Conservation (phyloP, 1,140 invertebrate species). For the Drosophila arizonae region DNA sequence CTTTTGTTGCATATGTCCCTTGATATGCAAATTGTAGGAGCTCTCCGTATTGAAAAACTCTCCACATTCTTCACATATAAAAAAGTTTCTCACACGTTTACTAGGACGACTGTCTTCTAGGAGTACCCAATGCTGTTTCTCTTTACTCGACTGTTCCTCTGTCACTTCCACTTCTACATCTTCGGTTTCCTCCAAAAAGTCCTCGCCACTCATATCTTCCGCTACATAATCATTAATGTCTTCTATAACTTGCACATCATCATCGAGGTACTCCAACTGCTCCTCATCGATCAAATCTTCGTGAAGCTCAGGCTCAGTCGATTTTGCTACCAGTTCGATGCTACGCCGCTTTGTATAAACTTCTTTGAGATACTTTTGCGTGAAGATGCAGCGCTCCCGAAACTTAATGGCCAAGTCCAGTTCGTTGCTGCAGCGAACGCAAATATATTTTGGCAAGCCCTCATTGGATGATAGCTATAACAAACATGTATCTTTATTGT, state of each 20-base stretch:
- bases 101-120: slow-evolving; percentile 19
- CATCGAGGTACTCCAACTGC: slow-evolving; percentile 18
- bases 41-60: slow-evolving; percentile 35
- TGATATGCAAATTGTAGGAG: slow-evolving; percentile 43
- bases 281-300: slow-evolving; percentile 62
- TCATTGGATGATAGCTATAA: slow-evolving; percentile 37
- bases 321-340: background rate
- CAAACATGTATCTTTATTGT: background rate
- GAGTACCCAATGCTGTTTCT: slow-evolving; percentile 29
- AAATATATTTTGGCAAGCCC: slow-evolving; percentile 46
- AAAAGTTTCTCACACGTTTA: slow-evolving; percentile 58
- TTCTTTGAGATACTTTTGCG: slow-evolving; percentile 60
- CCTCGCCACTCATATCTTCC: no score
- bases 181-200: background rate
- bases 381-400: slow-evolving; percentile 66
- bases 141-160: slow-evolving; percentile 19
- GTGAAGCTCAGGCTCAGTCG: slow-evolving; percentile 9
- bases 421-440: slow-evolving; percentile 59
- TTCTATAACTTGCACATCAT: background rate
- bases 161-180: background rate
- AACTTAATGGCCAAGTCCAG: slow-evolving; percentile 65
- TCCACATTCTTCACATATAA: slow-evolving; percentile 65
- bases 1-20: slow-evolving; percentile 24
- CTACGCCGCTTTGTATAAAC: slow-evolving; percentile 35
- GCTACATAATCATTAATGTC: background rate